A percentile compares a stretch with the other conserved stretches of the same genome.
Evolutionary conservation across 2,797 vertebrate genomes (phyloP).

Genomic region (Nyctibius grandis): DNA sequence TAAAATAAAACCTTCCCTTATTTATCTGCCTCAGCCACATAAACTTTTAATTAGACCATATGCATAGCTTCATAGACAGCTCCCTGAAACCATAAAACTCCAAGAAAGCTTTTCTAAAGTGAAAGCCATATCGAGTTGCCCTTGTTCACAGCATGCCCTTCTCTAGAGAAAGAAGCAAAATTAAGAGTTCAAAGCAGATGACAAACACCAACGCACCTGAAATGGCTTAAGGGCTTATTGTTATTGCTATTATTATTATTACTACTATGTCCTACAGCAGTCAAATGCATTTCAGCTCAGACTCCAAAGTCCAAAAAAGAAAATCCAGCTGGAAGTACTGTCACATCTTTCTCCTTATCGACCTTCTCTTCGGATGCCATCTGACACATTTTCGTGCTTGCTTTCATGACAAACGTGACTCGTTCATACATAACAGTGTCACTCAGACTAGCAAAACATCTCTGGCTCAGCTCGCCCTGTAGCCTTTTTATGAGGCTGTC

Average conservation of each 20-base stretch:
- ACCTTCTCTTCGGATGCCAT: background rate
- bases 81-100: slow-evolving; percentile 17
- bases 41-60: slow-evolving; percentile 36
- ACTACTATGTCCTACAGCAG: background rate
- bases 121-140: slow-evolving; percentile 8
- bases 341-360: background rate
- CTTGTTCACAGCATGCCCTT: background rate
- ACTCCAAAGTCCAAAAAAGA: background rate
- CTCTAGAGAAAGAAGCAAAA: background rate
- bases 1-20: background rate
- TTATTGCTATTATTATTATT: background rate
- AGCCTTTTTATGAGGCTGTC: slow-evolving; percentile 14
- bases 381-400: background rate
- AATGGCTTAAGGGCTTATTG: background rate
- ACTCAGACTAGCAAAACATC: background rate
- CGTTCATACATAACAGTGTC: background rate
- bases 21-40: background rate
- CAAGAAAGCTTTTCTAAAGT: slow-evolving; percentile 1
- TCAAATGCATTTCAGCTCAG: background rate
- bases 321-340: background rate
- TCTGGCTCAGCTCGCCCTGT: background rate
- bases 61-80: background rate
- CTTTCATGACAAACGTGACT: background rate
- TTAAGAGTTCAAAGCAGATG: slow-evolving; percentile 17
- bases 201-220: slow-evolving; percentile 15